Evolutionary conservation across 2,797 vertebrate species (phyloP), one percentile per base, ranked within the genome.

Genomic region (Lithobates pipiens): DNA sequence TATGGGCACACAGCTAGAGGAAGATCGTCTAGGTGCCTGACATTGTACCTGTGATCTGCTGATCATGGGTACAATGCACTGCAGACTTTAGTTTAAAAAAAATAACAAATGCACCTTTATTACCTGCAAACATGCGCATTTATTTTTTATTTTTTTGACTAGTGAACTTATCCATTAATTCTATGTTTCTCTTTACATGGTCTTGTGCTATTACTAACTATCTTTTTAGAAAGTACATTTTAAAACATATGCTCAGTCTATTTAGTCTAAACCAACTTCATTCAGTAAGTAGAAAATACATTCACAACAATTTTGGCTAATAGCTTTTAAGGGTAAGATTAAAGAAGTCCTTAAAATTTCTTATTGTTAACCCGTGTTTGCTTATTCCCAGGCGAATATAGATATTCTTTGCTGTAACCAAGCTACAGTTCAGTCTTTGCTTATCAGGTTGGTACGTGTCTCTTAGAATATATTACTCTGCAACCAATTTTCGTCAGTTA

Each of bases 401-500:
- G 15, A 84, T 25, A 25, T 80, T 73, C 42, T 25, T 74, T 69
- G 80, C 44, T 63, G 65, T 50, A 73, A 32, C 32, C 50, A n/a
- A 18, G 54, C 29, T 75, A 34, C 36, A 44, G 69, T 82, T 68
- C 71, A 34, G 54, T 72, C 80, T 77, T 27, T 73, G 80, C 85
- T 86, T 78, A 86, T 82, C 85, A 77, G 68, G 36, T 42, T 57
- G 65, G 46, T 78, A 36, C 42, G 57, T 78, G 80, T 83, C 85
- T 70, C 42, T 74, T 74, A 72, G 50, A 86, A 86, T 79, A 79
- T 86, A 83, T 86, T 83, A 79, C 80, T 79, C 76, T 83, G 80
- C 39, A 75, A 72, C 69, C 80, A 83, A 86, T 86, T 86, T 75
- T 42, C 10, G 80, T 83, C 80, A 83, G 54, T 79, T 36, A 74